Evolutionary conservation across 2,113 vertebrate genomes (phyloP), one percentile per base, ranked within the genome.

Genomic region (Hydrochoerus hydrochaeris): DNA sequence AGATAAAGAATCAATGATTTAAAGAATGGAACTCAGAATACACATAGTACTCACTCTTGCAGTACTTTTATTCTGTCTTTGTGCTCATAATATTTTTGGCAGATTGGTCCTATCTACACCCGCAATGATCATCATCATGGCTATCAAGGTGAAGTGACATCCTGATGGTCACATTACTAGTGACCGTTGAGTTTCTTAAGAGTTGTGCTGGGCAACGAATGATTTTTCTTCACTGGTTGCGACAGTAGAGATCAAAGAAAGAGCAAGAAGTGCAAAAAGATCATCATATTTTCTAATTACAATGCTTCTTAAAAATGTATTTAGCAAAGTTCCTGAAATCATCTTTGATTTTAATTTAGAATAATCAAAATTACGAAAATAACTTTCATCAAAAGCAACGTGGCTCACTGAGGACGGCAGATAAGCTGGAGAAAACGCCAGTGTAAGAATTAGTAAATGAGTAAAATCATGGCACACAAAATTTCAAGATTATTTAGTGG

Each of bases 281-380:
- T 88, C 54, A 88, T 24, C 7, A 2, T 32, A 57, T 82, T 95
- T 85, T 17, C 44, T 44, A 57, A 14, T 52, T 93, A 63, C 13
- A 52, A 19, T 90, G 57, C 32, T 52, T 75, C 1, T 46, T 46
- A 77, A 77, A 46, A 13, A 69, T 60, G 28, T 73, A 5, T 49
- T 17, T 69, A 85, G 2, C 6, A 58, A 67, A 14, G 3, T 96
- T 87, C 38, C 89, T 75, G 86, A 69, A 88, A n/a, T 84, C 67
- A 26, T 54, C 30, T 91, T 95, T 82, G 17, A 22, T 95, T 95
- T 87, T 75, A 93, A 41, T 73, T 52, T 65, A 85, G 54, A 96
- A 93, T 88, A 88, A 57, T 83, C 32, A 85, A 22, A 95, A 84
- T 81, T 95, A 92, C 38, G 54, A 71, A 92, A 92, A 87, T 86